phyloP scores from a whole-genome alignment of 2,888 invertebrate genomes.

The Atethmia centrago region DNA sequence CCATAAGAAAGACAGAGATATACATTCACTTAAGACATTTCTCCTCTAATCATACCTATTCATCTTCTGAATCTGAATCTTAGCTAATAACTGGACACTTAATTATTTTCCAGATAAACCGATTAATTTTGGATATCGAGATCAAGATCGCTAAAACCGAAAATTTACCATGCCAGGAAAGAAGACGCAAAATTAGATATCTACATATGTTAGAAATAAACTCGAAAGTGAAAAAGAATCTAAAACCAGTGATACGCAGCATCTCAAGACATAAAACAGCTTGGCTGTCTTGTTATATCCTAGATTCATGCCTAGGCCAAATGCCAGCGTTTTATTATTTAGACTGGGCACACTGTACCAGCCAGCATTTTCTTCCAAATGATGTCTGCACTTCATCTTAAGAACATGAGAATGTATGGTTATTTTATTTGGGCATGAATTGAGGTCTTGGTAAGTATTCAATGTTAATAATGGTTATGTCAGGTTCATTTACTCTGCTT shows the following conservation, averaged over 20 bases:
- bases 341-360: conserved; percentile 72
- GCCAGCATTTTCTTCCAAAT: conserved; percentile 68
- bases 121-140: neutral
- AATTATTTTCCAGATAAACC: neutral
- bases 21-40: neutral
- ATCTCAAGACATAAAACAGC: conserved; percentile 61
- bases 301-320: conserved; percentile 70
- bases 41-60: neutral
- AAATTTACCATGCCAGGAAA: neutral
- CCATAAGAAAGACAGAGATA: neutral
- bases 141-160: neutral
- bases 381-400: conserved; percentile 73
- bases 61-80: neutral
- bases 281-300: conserved; percentile 75
- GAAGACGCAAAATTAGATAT: neutral
- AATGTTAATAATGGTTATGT: conserved; percentile 24
- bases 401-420: conserved; percentile 54
- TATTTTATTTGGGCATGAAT: conserved; percentile 36
- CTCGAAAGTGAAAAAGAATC: conserved; percentile 32
- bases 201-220: neutral
- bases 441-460: conserved; percentile 21
- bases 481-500: neutral
- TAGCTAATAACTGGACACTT: neutral
- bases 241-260: conserved; percentile 42
- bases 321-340: conserved; percentile 82